These are phyloP conservation scores for Muschampia staudingeri DNA, from an alignment of 2,888 invertebrate genomes.

Conservation along the genomic window DNA sequence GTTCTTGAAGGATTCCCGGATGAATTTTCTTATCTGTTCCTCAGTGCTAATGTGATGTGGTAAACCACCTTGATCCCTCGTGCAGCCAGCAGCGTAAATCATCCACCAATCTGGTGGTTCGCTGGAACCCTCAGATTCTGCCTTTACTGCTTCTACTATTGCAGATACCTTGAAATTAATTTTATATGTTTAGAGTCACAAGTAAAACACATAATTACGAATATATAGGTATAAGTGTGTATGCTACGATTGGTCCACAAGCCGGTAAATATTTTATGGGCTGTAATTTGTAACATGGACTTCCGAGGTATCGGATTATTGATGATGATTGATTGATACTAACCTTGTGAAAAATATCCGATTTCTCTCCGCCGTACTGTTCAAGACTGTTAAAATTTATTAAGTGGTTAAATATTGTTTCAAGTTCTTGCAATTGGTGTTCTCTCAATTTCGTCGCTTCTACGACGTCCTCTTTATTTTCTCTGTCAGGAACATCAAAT, in stretches of 20 bases:
- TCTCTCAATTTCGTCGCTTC: slow-evolving; percentile 90
- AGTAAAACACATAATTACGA: not conserved
- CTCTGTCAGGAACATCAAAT: slow-evolving; percentile 90
- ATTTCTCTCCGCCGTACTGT: slow-evolving; percentile 81
- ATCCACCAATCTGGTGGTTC: slow-evolving; percentile 95
- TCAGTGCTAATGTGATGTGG: slow-evolving; percentile 96
- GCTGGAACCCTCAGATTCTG: slow-evolving; percentile 90
- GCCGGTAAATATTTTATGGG: not conserved
- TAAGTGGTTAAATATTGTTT: slow-evolving; percentile 93
- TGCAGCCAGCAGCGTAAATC: slow-evolving; percentile 97
- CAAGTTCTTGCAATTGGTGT: slow-evolving; percentile 93
- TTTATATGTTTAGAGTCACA: not conserved
- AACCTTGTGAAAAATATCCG: slow-evolving; percentile 80
- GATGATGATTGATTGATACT: slow-evolving; percentile 43
- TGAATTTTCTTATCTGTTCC: slow-evolving; percentile 92
- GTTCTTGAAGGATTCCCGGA: slow-evolving; percentile 90
- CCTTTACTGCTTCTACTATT: slow-evolving; percentile 87
- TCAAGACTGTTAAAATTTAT: slow-evolving; percentile 91
- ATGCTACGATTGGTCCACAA: too few species aligned
- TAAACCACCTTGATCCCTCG: slow-evolving; percentile 96
- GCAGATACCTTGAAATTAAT: slow-evolving; percentile 79
- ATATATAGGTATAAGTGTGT: too few species aligned
- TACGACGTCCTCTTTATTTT: slow-evolving; percentile 87
- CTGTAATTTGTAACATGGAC: not conserved
- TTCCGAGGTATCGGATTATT: not conserved